A percentile compares a stretch with the other conserved stretches of the same genome.
Evolutionary conservation across 2,888 invertebrate genomes (phyloP).

Genomic region (Escarpia spicata): DNA sequence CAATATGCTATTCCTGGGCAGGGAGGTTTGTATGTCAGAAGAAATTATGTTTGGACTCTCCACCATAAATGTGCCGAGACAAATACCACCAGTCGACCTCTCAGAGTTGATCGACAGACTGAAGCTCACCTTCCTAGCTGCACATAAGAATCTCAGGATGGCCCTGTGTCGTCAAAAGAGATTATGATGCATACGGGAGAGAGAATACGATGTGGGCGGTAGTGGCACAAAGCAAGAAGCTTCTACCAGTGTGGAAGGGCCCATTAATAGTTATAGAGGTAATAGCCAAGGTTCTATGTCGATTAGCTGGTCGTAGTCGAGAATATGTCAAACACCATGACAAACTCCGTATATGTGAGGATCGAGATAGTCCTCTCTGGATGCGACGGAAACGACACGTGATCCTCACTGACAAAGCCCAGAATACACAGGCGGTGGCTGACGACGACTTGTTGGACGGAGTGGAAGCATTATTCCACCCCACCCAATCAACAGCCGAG

Average conservation of each 20-base stretch:
- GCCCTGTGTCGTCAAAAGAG: no score
- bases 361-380: neutral
- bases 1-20: neutral
- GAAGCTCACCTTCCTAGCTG: neutral
- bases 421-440: neutral
- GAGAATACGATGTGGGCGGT: no score
- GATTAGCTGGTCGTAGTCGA: neutral
- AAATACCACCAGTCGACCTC: neutral
- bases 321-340: neutral
- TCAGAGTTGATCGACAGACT: neutral
- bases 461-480: neutral
- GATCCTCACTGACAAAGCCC: neutral
- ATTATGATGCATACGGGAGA: no score
- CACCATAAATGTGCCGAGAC: no score
- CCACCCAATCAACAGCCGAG: neutral
- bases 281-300: neutral
- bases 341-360: neutral
- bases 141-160: no score
- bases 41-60: conserved; percentile 1
- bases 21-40: conserved; percentile 7
- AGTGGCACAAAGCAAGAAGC: no score
- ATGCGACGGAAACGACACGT: neutral
- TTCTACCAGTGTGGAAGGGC: no score
- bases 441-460: neutral
- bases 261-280: no score